Base-by-base conservation (phyloP, 2,888 invertebrate genomes). In the Apotomis turbidana region DNA sequence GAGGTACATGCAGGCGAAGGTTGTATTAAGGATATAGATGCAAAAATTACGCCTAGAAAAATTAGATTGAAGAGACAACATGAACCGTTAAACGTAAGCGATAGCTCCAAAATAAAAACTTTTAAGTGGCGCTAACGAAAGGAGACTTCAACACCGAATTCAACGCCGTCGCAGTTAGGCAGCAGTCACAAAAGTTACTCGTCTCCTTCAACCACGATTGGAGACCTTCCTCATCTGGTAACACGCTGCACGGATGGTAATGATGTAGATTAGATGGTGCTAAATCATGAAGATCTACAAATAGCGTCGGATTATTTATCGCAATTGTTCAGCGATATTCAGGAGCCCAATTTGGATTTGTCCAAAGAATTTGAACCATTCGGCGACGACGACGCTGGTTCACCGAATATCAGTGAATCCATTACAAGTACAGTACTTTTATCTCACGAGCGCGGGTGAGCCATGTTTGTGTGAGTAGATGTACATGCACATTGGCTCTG, bases 301-400 rank as follows among this genome's bases (percentile, higher is more conserved):
- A 81, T 78, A 2, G 90, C 91, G 6, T 75, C 79, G 2, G 82
- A 85, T 59, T 87, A 84, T 0, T 76, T 92, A 46, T 78, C 85
- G 5, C 85, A 85, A 36, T 77, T 91, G 13, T 75, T 90, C 52
- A 76, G 72, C 46, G 90, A 92, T 74, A 90, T 91, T 55, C 81
- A 82, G 52, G 81, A 85, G 61, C 80, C 86, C 0, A 81, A 84
- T 58, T 46, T 75, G 36, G 81, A 85, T 63, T 68, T 51, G 4
- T 74, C 74, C 71, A 81, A 82, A 54, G 70, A 58, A 10, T 63
- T 70, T 5, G 85, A 87, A 57, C 75, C 78, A 3, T 85, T 49
- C 49, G 83, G 84, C 62, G 68, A 72, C 57, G 67, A 68, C 4
- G 73, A 78, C 74, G 12, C n/a, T 72, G 36, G 74, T 12, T 55